Evolutionary conservation across 2,888 invertebrate species (phyloP).

Genomic region (Campopleginae sp.): DNA sequence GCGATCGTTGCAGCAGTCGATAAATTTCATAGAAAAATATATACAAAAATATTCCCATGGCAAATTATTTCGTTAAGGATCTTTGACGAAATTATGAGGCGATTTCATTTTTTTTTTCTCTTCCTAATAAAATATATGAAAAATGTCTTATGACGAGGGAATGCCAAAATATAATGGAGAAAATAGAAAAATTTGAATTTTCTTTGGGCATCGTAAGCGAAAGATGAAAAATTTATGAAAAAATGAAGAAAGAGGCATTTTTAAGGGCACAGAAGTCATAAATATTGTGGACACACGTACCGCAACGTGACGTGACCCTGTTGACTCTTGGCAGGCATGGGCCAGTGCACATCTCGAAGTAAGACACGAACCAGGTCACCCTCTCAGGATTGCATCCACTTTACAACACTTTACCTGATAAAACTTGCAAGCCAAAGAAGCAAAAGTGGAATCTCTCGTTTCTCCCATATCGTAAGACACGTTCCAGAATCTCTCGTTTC

Average conservation of each 20-base stretch:
- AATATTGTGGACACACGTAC: conserved; percentile 7
- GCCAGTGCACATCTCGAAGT: conserved; percentile 19
- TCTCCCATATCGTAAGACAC: conserved; percentile 28
- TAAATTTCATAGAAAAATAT: too few relatives aligned
- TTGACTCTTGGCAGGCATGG: conserved; percentile 46
- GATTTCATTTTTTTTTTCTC: too few relatives aligned
- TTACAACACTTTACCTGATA: conserved; percentile 62
- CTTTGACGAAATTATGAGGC: too few relatives aligned
- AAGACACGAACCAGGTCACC: conserved; percentile 64
- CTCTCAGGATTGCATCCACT: conserved; percentile 57
- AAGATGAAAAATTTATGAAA: not conserved
- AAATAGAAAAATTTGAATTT: too few relatives aligned
- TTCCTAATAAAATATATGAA: too few relatives aligned
- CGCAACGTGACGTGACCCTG: conserved; percentile 16
- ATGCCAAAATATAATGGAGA: too few relatives aligned
- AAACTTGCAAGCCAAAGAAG: conserved; percentile 28
- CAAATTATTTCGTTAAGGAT: too few relatives aligned
- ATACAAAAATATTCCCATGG: too few relatives aligned
- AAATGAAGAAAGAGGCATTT: not conserved
- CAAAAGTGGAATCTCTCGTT: conserved; percentile 57
- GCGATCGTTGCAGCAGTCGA: too few relatives aligned
- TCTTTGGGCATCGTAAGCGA: not conserved
- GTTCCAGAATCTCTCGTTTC: not conserved
- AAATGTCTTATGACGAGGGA: too few relatives aligned
- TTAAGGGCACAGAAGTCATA: conserved; percentile 9